Conservation (phyloP, 2,888 invertebrate genomes). For the Drosophila melanocephala region DNA sequence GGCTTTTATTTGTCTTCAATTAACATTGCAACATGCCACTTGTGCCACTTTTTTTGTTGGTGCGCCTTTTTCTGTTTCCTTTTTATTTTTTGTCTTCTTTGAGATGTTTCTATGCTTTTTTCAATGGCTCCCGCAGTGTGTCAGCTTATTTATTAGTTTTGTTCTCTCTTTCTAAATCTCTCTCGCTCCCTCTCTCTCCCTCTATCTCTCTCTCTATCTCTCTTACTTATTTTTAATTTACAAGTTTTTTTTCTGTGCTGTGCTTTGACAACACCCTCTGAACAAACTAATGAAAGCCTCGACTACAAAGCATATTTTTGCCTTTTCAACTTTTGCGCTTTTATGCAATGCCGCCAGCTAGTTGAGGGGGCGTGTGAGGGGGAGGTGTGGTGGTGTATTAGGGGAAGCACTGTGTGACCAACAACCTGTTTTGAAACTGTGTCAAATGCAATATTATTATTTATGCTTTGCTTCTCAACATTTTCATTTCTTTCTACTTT, state of each 20-base stretch:
- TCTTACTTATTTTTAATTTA: slow-evolving; percentile 62
- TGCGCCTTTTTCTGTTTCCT: slow-evolving; percentile 35
- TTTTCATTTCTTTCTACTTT: slow-evolving; percentile 8
- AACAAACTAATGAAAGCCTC: slow-evolving; percentile 65
- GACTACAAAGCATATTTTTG: slow-evolving; percentile 72
- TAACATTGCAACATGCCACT: slow-evolving; percentile 80
- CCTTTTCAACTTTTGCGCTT: slow-evolving; percentile 71
- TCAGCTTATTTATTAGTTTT: slow-evolving; percentile 58
- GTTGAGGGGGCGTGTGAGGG: neutral
- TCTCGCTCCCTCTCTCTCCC: neutral
- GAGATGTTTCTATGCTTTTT: slow-evolving; percentile 42
- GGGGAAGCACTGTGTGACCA: slow-evolving; percentile 7
- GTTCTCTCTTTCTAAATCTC: neutral
- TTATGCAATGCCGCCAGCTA: slow-evolving; percentile 60
- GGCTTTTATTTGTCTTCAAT: slow-evolving; percentile 75
- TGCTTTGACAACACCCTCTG: slow-evolving; percentile 59
- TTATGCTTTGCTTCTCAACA: slow-evolving; percentile 52
- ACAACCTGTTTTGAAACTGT: slow-evolving; percentile 56
- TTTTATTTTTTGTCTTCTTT: slow-evolving; percentile 24
- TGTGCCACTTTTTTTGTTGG: slow-evolving; percentile 54
- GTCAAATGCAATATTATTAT: slow-evolving; percentile 77
- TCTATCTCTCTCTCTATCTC: neutral
- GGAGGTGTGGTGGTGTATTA: neutral
- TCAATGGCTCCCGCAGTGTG: slow-evolving; percentile 47
- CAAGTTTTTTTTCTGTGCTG: slow-evolving; percentile 51